A percentile compares a stretch with the other conserved stretches of the same genome.
Evolutionary conservation across 2,888 invertebrate genomes (phyloP).

Genomic region (Drosophila emarginata): DNA sequence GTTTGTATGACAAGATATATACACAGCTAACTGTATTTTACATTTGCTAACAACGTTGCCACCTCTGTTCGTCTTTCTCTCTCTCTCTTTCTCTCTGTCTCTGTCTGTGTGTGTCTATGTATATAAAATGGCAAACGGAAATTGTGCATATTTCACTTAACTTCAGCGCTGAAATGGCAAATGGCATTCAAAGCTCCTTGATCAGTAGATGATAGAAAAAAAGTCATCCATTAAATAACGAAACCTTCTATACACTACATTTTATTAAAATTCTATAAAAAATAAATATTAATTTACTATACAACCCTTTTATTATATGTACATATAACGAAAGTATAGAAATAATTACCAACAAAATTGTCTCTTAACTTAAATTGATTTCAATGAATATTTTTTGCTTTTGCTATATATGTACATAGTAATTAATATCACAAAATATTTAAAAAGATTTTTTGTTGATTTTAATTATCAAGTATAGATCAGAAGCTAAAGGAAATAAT

Average conservation of each 20-base stretch:
- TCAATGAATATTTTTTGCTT: too few relatives aligned
- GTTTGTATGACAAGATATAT: conserved; percentile 26
- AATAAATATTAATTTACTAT: too few relatives aligned
- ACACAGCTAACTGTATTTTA: conserved; percentile 52
- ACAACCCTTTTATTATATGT: too few relatives aligned
- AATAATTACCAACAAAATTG: too few relatives aligned
- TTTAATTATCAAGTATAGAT: too few relatives aligned
- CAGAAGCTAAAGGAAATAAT: too few relatives aligned
- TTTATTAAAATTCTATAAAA: too few relatives aligned
- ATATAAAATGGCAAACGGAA: conserved; percentile 68
- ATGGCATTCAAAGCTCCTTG: conserved; percentile 41
- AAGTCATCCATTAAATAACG: background rate
- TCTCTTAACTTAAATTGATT: too few relatives aligned
- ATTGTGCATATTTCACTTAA: conserved; percentile 74
- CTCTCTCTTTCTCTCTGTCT: background rate
- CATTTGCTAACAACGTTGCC: conserved; percentile 48
- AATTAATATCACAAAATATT: too few relatives aligned
- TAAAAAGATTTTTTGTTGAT: too few relatives aligned
- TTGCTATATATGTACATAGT: too few relatives aligned
- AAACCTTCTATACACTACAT: background rate
- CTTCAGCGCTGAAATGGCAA: conserved; percentile 68
- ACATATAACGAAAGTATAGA: too few relatives aligned
- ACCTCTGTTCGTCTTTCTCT: conserved; percentile 35
- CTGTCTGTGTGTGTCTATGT: conserved; percentile 11
- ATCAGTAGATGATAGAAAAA: conserved; percentile 5